Conservation (phyloP, 2,888 invertebrate species). For the Osmoderma eremita region DNA sequence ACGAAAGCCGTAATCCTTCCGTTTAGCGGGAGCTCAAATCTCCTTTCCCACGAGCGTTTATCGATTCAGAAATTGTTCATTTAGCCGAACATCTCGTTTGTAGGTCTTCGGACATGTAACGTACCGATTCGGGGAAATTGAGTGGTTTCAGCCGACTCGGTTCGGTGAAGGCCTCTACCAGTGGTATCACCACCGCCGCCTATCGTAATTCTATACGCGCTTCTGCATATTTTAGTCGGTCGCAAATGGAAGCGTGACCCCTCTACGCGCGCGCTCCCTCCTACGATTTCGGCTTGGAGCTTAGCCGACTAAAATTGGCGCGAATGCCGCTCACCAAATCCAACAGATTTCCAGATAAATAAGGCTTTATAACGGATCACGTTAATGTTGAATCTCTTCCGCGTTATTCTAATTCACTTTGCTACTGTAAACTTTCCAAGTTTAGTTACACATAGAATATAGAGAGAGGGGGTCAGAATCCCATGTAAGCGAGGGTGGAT, state of each 20-base stretch:
- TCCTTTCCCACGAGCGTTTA: constrained; percentile 17
- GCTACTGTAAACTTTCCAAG: constrained; percentile 20
- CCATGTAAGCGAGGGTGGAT: neutral
- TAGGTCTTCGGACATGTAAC: constrained; percentile 9
- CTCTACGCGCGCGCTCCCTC: too few species aligned
- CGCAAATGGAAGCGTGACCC: neutral
- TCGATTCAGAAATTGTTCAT: constrained; percentile 18
- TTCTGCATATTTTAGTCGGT: constrained; percentile 13
- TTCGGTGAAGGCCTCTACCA: neutral
- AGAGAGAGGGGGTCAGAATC: neutral
- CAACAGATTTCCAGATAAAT: constrained; percentile 53
- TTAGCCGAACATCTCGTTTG: constrained; percentile 5
- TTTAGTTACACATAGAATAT: constrained; percentile 6
- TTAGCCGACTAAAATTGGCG: too few species aligned
- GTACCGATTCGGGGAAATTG: neutral
- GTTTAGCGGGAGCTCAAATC: constrained; percentile 1
- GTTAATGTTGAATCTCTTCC: constrained; percentile 48
- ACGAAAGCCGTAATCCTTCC: constrained; percentile 20
- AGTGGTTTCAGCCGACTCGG: constrained; percentile 12
- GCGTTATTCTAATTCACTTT: constrained; percentile 36
- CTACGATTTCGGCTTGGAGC: too few species aligned
- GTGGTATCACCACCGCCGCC: neutral
- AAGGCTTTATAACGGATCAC: constrained; percentile 51
- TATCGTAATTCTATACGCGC: constrained; percentile 9
- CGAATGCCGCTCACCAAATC: constrained; percentile 43